A percentile compares a stretch with the other conserved stretches of the same genome.
Conservation (phyloP, 2,888 invertebrate genomes). For the Apocheima hispidaria region DNA sequence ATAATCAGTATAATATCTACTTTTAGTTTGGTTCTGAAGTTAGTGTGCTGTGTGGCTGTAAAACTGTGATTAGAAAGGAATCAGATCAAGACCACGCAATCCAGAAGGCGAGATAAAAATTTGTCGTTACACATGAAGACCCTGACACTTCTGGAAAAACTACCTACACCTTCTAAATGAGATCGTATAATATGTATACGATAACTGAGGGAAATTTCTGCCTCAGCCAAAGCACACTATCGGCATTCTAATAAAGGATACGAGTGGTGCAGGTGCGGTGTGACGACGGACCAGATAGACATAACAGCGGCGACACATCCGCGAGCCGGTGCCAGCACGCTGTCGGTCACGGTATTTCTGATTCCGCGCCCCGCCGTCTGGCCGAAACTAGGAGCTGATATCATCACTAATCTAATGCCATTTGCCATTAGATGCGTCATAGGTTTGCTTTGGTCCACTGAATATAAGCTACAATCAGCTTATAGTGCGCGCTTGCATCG, state of each 20-base stretch:
- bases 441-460: background rate
- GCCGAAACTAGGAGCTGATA: slow-evolving; percentile 47
- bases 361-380: slow-evolving; percentile 66
- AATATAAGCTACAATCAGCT: background rate
- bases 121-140: too few relatives aligned
- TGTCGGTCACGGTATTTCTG: slow-evolving; percentile 52
- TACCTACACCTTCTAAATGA: background rate
- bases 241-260: slow-evolving; percentile 9
- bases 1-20: background rate
- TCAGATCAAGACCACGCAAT: too few relatives aligned
- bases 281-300: slow-evolving; percentile 44
- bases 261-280: slow-evolving; percentile 47
- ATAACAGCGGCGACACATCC: slow-evolving; percentile 49
- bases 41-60: too few relatives aligned
- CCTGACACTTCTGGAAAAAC: background rate
- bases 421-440: slow-evolving; percentile 9
- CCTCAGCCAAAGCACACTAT: background rate
- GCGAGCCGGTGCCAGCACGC: slow-evolving; percentile 53
- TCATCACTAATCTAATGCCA: slow-evolving; percentile 28
- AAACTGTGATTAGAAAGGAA: too few relatives aligned
- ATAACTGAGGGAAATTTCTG: background rate
- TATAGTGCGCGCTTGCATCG: background rate
- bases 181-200: background rate
- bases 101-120: too few relatives aligned
- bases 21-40: too few relatives aligned